Percentiles rank a stretch among this genome's conserved stretches.
These are phyloP conservation scores for Agrochola litura DNA, from an alignment of 2,888 invertebrate species.

Conservation along the genomic window DNA sequence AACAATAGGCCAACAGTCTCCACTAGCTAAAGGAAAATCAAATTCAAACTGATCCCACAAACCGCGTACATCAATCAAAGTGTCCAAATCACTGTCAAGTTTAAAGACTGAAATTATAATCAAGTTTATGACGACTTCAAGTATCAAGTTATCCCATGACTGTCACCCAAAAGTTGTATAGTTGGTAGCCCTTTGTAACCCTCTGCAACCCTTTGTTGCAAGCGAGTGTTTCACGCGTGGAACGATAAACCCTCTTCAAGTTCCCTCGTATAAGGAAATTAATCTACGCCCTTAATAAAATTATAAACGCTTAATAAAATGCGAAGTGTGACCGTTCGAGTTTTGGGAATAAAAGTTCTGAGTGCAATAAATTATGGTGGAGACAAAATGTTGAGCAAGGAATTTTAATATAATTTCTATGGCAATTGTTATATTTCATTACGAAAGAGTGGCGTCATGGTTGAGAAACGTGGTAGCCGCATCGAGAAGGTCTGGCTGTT, in stretches of 20 bases:
- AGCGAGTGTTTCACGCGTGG: conserved; percentile 48
- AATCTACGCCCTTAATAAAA: conserved; percentile 56
- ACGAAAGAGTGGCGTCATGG: neutral
- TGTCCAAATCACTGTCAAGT: conserved; percentile 41
- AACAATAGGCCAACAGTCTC: no score
- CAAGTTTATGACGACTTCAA: conserved; percentile 51
- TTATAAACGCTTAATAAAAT: conserved; percentile 59
- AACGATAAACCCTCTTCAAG: conserved; percentile 59
- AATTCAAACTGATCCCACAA: neutral
- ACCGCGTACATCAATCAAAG: conserved; percentile 29
- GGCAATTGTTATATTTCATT: neutral
- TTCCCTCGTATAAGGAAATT: conserved; percentile 63
- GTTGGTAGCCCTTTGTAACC: conserved; percentile 46
- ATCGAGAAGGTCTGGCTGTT: no score
- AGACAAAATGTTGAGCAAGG: conserved; percentile 3
- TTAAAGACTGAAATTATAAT: conserved; percentile 50
- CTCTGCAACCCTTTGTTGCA: conserved; percentile 56
- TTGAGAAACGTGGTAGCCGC: no score
- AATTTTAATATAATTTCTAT: conserved; percentile 1
- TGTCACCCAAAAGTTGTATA: conserved; percentile 54
- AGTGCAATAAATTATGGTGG: conserved; percentile 16
- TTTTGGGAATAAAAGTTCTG: conserved; percentile 34
- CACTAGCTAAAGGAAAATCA: neutral
- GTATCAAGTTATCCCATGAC: conserved; percentile 56
- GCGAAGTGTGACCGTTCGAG: conserved; percentile 43